Conservation (phyloP, 2,888 invertebrate genomes). For the Drosophila formosana region DNA sequence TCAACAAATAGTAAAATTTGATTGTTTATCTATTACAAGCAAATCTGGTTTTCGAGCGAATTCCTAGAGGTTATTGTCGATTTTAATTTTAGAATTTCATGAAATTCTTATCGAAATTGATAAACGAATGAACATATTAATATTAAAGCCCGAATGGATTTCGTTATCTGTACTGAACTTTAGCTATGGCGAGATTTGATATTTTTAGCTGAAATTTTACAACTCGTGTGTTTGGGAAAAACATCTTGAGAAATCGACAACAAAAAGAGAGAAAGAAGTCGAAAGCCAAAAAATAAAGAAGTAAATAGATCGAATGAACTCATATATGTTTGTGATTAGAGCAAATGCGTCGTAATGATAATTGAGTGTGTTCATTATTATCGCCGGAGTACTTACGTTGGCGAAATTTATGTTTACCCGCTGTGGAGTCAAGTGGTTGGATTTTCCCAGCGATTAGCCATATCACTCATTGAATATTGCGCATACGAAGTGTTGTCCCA, state of each 20-base stretch:
- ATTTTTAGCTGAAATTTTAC: constrained; percentile 19
- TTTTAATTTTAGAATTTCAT: background rate
- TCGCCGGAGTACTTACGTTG: constrained; percentile 3
- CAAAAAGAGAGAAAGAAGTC: background rate
- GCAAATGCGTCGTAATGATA: constrained; percentile 17
- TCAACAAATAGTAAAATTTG: background rate
- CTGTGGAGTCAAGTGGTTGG: constrained; percentile 31
- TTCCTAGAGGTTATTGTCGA: constrained; percentile 1
- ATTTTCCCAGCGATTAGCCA: constrained; percentile 55
- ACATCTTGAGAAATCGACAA: background rate
- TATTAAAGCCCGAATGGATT: constrained; percentile 12
- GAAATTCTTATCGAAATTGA: constrained; percentile 3
- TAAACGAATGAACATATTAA: constrained; percentile 12
- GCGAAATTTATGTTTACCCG: constrained; percentile 10
- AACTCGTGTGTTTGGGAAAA: background rate
- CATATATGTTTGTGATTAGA: constrained; percentile 2
- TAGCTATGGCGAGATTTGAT: constrained; percentile 22
- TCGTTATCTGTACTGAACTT: constrained; percentile 30
- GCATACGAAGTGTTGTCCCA: constrained; percentile 46
- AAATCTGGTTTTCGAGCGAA: background rate
- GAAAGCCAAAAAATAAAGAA: background rate
- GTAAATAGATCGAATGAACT: constrained; percentile 10
- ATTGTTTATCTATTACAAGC: background rate
- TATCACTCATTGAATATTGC: constrained; percentile 23
- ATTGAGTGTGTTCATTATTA: constrained; percentile 24